Conservation (phyloP, 2,113 vertebrate species). For the Toxostoma redivivum region DNA sequence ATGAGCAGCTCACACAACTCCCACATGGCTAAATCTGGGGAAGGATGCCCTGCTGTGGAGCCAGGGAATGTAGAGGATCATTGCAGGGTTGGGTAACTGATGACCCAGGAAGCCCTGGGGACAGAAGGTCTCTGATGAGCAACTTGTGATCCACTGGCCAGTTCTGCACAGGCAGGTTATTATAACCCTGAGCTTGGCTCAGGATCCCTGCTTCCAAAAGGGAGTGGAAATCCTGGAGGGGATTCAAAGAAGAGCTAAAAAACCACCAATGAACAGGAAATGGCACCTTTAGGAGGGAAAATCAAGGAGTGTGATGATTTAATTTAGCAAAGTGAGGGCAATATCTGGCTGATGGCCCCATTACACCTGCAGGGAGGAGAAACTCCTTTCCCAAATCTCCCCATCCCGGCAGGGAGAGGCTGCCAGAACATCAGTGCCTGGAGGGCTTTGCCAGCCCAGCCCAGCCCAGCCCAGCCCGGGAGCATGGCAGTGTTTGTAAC, state of each 20-base stretch:
- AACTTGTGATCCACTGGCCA: neutral
- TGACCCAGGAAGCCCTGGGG: neutral
- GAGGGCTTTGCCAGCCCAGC: neutral
- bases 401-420: neutral
- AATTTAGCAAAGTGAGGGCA: neutral
- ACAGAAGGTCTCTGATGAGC: neutral
- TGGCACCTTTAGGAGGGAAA: neutral
- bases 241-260: neutral
- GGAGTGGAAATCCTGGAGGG: neutral
- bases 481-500: neutral
- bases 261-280: neutral
- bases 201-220: neutral
- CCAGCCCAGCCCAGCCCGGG: neutral
- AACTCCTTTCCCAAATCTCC: neutral
- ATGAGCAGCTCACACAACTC: neutral
- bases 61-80: neutral
- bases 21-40: neutral
- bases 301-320: neutral
- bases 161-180: neutral
- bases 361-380: neutral
- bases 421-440: neutral
- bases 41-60: neutral
- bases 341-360: neutral
- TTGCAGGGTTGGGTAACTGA: neutral
- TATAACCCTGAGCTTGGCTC: neutral